phyloP scores from a whole-genome alignment of 92 coral and sea anemone genomes.

The Anthopleura xanthogrammica region DNA sequence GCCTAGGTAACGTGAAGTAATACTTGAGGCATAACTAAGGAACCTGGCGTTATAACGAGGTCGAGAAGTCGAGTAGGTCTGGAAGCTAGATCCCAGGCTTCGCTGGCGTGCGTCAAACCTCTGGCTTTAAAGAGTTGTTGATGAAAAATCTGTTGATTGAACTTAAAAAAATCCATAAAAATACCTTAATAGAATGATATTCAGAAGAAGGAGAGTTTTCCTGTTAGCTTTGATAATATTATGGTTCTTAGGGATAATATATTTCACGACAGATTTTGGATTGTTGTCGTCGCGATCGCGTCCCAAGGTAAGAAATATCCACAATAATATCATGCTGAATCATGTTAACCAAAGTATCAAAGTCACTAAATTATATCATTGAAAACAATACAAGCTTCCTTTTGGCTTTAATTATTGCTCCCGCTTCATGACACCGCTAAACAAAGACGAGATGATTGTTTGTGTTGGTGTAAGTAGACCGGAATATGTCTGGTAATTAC shows the following conservation, averaged over 20 bases:
- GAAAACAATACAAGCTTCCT: no score
- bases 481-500: no score
- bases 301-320: slow-evolving; percentile 50
- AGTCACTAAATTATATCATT: no score
- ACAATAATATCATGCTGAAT: slow-evolving; percentile 1
- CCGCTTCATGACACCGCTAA: no score
- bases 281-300: slow-evolving; percentile 53
- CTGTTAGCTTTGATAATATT: slow-evolving; percentile 43
- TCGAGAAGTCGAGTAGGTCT: not conserved
- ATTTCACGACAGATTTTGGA: slow-evolving; percentile 70
- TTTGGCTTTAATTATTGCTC: no score
- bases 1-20: no score
- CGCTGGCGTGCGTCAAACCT: not conserved
- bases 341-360: not conserved
- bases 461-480: no score
- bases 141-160: not conserved
- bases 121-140: not conserved
- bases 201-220: slow-evolving; percentile 59
- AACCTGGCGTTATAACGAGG: not conserved
- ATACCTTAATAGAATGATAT: slow-evolving; percentile 44
- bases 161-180: not conserved
- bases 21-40: no score
- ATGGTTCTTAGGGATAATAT: slow-evolving; percentile 69
- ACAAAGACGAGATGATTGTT: no score
- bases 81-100: not conserved